Base-by-base conservation (phyloP, 2,888 invertebrate genomes). In the Euplexia lucipara region DNA sequence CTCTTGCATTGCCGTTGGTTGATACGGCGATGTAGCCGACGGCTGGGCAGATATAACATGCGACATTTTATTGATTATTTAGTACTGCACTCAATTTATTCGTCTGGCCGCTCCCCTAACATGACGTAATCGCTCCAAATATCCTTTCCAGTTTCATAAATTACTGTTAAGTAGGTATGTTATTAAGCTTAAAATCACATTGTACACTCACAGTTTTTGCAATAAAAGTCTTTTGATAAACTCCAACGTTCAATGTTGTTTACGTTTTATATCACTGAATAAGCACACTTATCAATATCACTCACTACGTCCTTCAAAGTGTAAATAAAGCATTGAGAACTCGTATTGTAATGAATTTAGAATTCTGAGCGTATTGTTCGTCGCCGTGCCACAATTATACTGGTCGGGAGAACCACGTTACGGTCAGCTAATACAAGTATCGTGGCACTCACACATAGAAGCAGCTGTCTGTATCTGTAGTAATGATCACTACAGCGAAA, bases 31-130 rank as follows among this genome's bases (percentile, higher is more conserved):
- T 2, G 81, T 78, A 3, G 82, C 76, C 9, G 81, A 79, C 3
- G 82, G 82, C 49, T 82, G 82, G 0, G 80, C 53, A 1, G 82
- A 79, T 18, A 82, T 58, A 8, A 82, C 82, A 58, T 82, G 82
- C 6, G 82, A 79, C 82, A 82, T 82, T 66, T 49, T 71, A 32
- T 34, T 45, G 30, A 45, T 58, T 48, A 4, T 44, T 44, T 51
- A 18, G 12, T 32, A 26, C 18, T 47, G 35, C 9, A 44, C 22
- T 45, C 49, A 41, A 20, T 47, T 64, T 44, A 61, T 59, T 63
- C 35, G 16, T 62, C 32, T 47, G 35, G 63, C 59, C 76, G 39
- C 76, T 63, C 71, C 64, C 47, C 22, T 37, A 16, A 18, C 76
- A 75, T 74, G 74, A 79, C 61, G 59, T 52, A 77, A 80, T 51